phyloP scores from a whole-genome alignment of 2,797 vertebrate species.

The Pagetopsis macropterus region DNA sequence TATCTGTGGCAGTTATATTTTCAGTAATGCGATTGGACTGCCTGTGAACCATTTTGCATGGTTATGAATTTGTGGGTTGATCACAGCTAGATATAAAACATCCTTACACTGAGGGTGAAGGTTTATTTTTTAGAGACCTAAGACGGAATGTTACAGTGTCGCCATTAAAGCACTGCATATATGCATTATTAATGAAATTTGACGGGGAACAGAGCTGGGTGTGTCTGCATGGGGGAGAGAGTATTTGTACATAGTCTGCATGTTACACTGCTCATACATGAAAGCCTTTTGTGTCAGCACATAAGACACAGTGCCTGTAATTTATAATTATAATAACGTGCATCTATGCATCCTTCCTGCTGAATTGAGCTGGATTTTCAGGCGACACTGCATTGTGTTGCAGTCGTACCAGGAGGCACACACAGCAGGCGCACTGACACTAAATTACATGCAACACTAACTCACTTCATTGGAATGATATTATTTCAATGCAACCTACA shows the following conservation, averaged over 20 bases:
- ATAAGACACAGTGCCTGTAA: slow-evolving; percentile 6
- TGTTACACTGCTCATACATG: slow-evolving; percentile 39
- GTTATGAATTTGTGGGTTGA: slow-evolving; percentile 57
- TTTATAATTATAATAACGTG: slow-evolving; percentile 4
- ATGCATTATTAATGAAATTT: slow-evolving; percentile 82
- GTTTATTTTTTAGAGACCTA: slow-evolving; percentile 49
- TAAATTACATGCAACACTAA: slow-evolving; percentile 79
- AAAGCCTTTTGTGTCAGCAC: slow-evolving; percentile 17
- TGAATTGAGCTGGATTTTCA: slow-evolving; percentile 47
- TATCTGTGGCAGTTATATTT: slow-evolving; percentile 66
- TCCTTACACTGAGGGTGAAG: slow-evolving; percentile 49
- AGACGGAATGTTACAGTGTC: slow-evolving; percentile 63
- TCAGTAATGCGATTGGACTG: slow-evolving; percentile 56
- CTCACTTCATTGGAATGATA: slow-evolving; percentile 69
- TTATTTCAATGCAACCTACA: slow-evolving; percentile 66
- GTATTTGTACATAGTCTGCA: slow-evolving; percentile 57
- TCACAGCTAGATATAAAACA: slow-evolving; percentile 58
- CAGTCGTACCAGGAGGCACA: slow-evolving; percentile 66
- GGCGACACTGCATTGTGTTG: slow-evolving; percentile 44
- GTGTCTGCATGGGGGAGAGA: slow-evolving; percentile 65
- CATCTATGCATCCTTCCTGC: slow-evolving; percentile 29
- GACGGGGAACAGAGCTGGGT: slow-evolving; percentile 70
- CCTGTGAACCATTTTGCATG: slow-evolving; percentile 54
- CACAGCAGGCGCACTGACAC: slow-evolving; percentile 75
- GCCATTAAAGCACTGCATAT: slow-evolving; percentile 74